Evolutionary conservation across 2,797 vertebrate genomes (phyloP).

Genomic region (Pipistrellus kuhlii): DNA sequence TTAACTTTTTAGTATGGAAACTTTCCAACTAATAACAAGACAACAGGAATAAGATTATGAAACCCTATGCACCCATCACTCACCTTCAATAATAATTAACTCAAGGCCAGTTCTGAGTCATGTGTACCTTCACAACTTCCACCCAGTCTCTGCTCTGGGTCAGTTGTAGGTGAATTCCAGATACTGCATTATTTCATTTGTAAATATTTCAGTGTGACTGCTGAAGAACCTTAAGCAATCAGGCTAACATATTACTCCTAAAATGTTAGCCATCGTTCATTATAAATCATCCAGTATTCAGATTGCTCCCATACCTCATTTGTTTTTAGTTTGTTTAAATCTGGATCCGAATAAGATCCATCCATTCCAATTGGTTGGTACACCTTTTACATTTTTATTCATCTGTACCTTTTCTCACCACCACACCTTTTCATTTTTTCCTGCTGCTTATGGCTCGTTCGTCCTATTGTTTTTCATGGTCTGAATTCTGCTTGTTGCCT

Average conservation of each 20-base stretch:
- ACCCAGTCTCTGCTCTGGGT: neutral
- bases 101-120: neutral
- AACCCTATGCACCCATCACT: neutral
- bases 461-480: neutral
- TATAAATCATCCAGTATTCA: neutral
- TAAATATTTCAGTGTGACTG: neutral
- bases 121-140: neutral
- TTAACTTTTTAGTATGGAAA: neutral
- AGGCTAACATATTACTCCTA: neutral
- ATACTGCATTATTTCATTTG: neutral
- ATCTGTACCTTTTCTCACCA: neutral
- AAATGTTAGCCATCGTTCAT: slow-evolving; percentile 1
- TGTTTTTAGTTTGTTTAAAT: slow-evolving; percentile 18
- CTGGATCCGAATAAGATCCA: neutral
- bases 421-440: neutral
- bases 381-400: neutral
- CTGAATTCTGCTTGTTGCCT: neutral
- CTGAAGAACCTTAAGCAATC: neutral
- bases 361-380: neutral
- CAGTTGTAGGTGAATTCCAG: neutral
- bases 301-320: neutral
- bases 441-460: neutral
- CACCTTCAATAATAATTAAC: neutral
- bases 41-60: neutral
- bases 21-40: neutral